Percentiles rank a stretch among this genome's conserved stretches.
phyloP scores from a whole-genome alignment of 53 echinoderm and acorn worm species.

The Antedon mediterranea region DNA sequence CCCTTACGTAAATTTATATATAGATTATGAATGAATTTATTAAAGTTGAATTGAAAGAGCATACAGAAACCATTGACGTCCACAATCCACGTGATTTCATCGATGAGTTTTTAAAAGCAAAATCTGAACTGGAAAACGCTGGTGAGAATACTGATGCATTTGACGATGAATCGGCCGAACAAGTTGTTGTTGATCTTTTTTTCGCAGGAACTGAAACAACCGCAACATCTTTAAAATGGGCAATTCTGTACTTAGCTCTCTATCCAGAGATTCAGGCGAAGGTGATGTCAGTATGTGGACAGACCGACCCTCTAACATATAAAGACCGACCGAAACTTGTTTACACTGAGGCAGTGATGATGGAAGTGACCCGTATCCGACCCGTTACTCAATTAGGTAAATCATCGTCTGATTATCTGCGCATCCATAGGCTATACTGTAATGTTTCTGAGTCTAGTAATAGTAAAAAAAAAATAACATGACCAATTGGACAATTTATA shows the following conservation, averaged over 20 bases:
- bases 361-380: constrained; percentile 16
- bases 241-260: constrained; percentile 13
- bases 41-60: neutral
- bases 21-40: neutral
- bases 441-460: too few relatives aligned
- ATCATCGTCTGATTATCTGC: too few relatives aligned
- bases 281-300: constrained; percentile 22
- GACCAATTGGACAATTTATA: too few relatives aligned
- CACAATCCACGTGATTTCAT: neutral
- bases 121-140: neutral
- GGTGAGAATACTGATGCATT: constrained; percentile 6
- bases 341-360: constrained; percentile 25
- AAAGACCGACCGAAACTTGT: constrained; percentile 28
- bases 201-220: constrained; percentile 37
- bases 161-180: constrained; percentile 15
- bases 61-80: neutral
- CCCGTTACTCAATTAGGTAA: neutral
- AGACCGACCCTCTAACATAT: constrained; percentile 16
- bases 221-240: constrained; percentile 26
- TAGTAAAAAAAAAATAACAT: too few relatives aligned
- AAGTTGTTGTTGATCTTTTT: constrained; percentile 31
- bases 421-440: too few relatives aligned
- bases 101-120: neutral
- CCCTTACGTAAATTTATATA: too few relatives aligned
- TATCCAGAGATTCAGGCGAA: constrained; percentile 11